These are phyloP conservation scores for Condylura cristata DNA, from an alignment of 2,113 vertebrate species.

Conservation along the genomic window DNA sequence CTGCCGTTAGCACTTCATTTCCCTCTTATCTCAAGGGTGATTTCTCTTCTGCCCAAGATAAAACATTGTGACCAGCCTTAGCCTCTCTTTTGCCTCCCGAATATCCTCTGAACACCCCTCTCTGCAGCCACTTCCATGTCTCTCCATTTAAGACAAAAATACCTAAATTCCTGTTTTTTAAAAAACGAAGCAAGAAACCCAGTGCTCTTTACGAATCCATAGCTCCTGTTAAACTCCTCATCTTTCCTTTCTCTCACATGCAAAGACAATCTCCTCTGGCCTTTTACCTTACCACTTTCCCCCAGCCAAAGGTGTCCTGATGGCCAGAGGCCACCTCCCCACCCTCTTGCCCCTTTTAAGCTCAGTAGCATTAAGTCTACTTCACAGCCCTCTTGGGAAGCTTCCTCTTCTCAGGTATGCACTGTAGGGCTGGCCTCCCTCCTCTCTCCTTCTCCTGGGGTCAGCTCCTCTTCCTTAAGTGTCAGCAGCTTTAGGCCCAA, in stretches of 20 bases:
- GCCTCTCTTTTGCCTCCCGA: not conserved
- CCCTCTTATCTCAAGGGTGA: too few relatives aligned
- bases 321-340: not conserved
- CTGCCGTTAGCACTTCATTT: too few relatives aligned
- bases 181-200: not conserved
- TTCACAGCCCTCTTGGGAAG: too few relatives aligned
- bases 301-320: not conserved
- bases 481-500: not conserved
- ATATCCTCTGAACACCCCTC: not conserved
- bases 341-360: not conserved
- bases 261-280: not conserved
- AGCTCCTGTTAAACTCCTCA: not conserved
- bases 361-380: not conserved
- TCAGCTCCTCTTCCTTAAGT: not conserved
- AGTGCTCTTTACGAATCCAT: not conserved
- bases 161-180: not conserved
- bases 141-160: not conserved
- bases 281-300: not conserved
- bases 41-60: too few relatives aligned
- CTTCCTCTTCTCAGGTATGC: not conserved
- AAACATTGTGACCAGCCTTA: not conserved
- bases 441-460: not conserved
- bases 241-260: not conserved
- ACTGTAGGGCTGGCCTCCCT: not conserved
- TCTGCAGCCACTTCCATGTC: not conserved